phyloP scores from a whole-genome alignment of 2,888 invertebrate genomes.

The Tetranychus piercei region DNA sequence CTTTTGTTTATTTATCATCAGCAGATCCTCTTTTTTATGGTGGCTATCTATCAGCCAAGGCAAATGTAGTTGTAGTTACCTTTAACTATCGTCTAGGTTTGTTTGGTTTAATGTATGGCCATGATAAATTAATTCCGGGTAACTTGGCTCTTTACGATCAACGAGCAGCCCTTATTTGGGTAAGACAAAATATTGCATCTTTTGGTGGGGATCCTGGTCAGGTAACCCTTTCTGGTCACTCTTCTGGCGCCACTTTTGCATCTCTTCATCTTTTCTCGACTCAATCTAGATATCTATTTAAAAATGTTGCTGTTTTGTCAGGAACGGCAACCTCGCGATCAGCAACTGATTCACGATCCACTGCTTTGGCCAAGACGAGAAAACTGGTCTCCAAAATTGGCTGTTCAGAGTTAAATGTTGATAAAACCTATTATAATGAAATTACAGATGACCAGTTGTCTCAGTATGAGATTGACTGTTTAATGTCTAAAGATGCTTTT shows the following conservation, averaged over 20 bases:
- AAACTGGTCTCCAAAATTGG: neutral
- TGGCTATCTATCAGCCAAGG: neutral
- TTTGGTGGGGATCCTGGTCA: constrained; percentile 25
- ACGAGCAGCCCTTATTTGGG: constrained; percentile 18
- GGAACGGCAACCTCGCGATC: constrained; percentile 10
- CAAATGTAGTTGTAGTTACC: neutral
- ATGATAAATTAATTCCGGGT: neutral
- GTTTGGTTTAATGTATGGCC: constrained; percentile 10
- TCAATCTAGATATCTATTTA: constrained; percentile 10
- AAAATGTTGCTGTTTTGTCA: constrained; percentile 17
- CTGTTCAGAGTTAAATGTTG: neutral
- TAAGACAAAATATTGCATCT: constrained; percentile 20
- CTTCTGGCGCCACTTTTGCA: constrained; percentile 21
- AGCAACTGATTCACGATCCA: neutral
- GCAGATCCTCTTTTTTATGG: constrained; percentile 7
- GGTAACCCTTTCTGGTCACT: constrained; percentile 24
- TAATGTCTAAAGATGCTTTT: neutral
- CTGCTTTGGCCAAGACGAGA: neutral
- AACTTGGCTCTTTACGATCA: constrained; percentile 21
- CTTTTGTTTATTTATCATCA: neutral
- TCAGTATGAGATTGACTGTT: neutral
- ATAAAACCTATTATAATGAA: too few relatives aligned
- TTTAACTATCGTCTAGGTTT: constrained; percentile 7
- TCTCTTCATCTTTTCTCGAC: constrained; percentile 18
- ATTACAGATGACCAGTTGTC: neutral